These are phyloP conservation scores for Octonoba sinensis DNA, from an alignment of 2,888 invertebrate species.

Conservation along the genomic window DNA sequence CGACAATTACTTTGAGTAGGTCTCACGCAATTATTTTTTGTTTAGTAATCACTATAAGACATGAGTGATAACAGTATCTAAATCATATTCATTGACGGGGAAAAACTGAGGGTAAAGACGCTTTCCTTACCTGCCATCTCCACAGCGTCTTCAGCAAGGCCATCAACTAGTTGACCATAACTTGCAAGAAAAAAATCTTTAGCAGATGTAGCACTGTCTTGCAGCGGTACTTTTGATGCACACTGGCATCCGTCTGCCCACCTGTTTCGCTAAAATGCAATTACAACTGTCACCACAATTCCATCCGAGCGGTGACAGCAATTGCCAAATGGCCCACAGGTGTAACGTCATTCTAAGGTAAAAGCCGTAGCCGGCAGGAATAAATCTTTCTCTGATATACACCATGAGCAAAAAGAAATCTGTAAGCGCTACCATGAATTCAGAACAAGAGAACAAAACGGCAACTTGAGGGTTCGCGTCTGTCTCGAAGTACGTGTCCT, in stretches of 20 bases:
- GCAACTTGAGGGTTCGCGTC: too few relatives aligned
- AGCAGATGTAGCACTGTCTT: background rate
- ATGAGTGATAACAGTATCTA: background rate
- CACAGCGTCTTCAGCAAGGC: constrained; percentile 32
- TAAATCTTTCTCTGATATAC: too few relatives aligned
- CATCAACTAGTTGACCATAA: constrained; percentile 30
- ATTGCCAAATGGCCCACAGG: constrained; percentile 2
- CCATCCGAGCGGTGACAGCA: constrained; percentile 20
- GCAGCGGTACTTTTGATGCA: background rate
- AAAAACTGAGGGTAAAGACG: background rate
- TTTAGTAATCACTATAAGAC: too few relatives aligned
- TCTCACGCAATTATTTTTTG: too few relatives aligned
- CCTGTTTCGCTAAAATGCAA: background rate
- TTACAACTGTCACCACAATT: constrained; percentile 30
- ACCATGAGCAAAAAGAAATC: too few relatives aligned
- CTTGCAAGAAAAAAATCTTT: background rate
- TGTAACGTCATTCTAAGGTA: constrained; percentile 5
- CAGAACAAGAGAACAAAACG: too few relatives aligned
- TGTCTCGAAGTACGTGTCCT: background rate
- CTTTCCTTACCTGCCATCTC: constrained; percentile 47
- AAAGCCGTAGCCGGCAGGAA: constrained; percentile 1
- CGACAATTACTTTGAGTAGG: too few relatives aligned
- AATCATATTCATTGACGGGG: background rate
- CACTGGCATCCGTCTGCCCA: constrained; percentile 8
- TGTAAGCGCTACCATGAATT: too few relatives aligned